Evolutionary conservation across 2,113 vertebrate genomes (phyloP).

Genomic region (Pseudolaguvia tuberculata): DNA sequence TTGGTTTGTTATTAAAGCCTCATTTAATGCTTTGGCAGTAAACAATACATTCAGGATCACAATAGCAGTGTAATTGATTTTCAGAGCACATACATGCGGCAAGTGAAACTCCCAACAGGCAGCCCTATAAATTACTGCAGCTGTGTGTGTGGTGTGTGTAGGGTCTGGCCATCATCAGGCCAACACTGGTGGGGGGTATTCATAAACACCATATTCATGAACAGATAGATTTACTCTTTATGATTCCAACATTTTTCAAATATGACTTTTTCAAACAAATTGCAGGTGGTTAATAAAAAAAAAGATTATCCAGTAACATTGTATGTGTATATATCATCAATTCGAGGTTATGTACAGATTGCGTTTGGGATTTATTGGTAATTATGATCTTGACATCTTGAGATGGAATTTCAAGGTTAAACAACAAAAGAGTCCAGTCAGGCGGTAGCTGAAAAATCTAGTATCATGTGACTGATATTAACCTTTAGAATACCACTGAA

Average conservation of each 20-base stretch:
- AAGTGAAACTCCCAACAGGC: conserved; percentile 11
- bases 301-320: too few relatives aligned
- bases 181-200: background rate
- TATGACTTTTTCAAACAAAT: too few relatives aligned
- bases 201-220: too few relatives aligned
- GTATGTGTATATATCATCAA: too few relatives aligned
- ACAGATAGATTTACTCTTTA: too few relatives aligned
- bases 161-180: background rate
- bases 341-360: background rate
- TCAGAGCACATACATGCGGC: conserved; percentile 8
- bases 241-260: too few relatives aligned
- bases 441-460: conserved; percentile 6
- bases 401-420: background rate
- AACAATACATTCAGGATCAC: background rate
- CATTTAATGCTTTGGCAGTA: background rate
- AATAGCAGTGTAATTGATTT: conserved; percentile 29
- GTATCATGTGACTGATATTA: conserved; percentile 18
- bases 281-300: too few relatives aligned
- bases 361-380: background rate
- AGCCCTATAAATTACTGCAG: conserved; percentile 11
- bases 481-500: conserved; percentile 23
- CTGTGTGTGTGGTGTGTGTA: background rate
- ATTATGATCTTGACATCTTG: background rate
- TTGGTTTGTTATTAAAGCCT: background rate
- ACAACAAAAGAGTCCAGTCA: background rate